Conservation (phyloP, 2,888 invertebrate species). For the Nemotelus nigrinus region DNA sequence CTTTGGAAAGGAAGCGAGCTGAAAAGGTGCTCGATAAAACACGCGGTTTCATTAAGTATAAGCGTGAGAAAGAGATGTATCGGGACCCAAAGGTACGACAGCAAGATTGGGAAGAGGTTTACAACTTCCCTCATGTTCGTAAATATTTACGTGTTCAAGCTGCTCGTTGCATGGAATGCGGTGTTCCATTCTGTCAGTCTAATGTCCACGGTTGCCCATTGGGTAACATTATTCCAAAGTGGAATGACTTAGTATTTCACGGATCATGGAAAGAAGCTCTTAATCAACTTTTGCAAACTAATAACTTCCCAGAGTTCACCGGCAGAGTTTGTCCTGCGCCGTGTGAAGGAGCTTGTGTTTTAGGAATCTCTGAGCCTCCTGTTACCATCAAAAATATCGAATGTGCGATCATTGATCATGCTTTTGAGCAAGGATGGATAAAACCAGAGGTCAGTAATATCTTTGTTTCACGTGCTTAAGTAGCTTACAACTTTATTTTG, state of each 20-base stretch:
- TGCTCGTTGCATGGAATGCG: conserved; percentile 98
- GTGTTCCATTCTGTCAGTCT: conserved; percentile 97
- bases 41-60: conserved; percentile 96
- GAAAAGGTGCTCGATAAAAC: conserved; percentile 86
- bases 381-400: conserved; percentile 99
- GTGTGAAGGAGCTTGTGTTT: conserved; percentile 97
- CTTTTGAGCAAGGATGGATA: conserved; percentile 96
- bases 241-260: conserved; percentile 97
- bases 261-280: conserved; percentile 95
- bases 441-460: conserved; percentile 71
- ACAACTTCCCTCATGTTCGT: conserved; percentile 85
- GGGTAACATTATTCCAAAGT: conserved; percentile 98
- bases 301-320: conserved; percentile 98
- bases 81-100: conserved; percentile 84
- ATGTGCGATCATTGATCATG: conserved; percentile 98
- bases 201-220: conserved; percentile 93
- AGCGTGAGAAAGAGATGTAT: conserved; percentile 87
- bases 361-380: conserved; percentile 94
- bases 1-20: conserved; percentile 80
- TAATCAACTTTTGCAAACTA: conserved; percentile 92
- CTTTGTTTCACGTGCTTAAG: not conserved
- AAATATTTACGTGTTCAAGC: conserved; percentile 91
- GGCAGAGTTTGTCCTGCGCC: conserved; percentile 96
- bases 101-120: conserved; percentile 97
- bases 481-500: not conserved